A percentile compares a stretch with the other conserved stretches of the same genome.
phyloP scores from a whole-genome alignment of 1,140 invertebrate species.

The Bombus soroeensis region DNA sequence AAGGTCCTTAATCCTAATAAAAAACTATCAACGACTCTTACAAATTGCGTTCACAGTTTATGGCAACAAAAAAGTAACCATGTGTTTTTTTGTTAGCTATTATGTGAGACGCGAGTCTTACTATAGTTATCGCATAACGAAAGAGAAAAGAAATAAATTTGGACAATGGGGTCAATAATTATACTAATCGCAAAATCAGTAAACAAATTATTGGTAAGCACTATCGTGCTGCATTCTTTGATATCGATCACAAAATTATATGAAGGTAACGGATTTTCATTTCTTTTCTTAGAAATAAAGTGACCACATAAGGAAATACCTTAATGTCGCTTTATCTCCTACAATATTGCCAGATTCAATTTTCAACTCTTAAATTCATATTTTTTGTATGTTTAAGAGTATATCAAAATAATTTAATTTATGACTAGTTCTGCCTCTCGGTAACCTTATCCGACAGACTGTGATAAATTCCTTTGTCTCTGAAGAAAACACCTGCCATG shows the following conservation, averaged over 20 bases:
- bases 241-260: neutral
- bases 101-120: constrained; percentile 45
- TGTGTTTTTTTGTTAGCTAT: constrained; percentile 45
- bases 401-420: constrained; percentile 47
- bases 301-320: constrained; percentile 17
- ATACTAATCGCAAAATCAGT: constrained; percentile 49
- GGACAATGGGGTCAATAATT: constrained; percentile 39
- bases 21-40: constrained; percentile 64
- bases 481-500: constrained; percentile 22
- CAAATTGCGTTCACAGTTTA: constrained; percentile 63
- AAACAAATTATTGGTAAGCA: constrained; percentile 54
- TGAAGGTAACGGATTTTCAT: constrained; percentile 7
- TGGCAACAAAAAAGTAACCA: constrained; percentile 55
- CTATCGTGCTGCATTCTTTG: constrained; percentile 36
- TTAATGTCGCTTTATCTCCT: constrained; percentile 40
- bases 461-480: neutral
- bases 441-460: constrained; percentile 62
- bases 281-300: constrained; percentile 20
- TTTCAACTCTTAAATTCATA: constrained; percentile 37
- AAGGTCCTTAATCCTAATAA: constrained; percentile 70
- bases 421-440: constrained; percentile 48
- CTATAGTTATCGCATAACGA: constrained; percentile 30
- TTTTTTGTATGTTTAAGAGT: constrained; percentile 27
- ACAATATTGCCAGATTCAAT: constrained; percentile 61
- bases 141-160: constrained; percentile 34